Conservation (phyloP, 2,888 invertebrate species). For the Agrochola lychnidis region DNA sequence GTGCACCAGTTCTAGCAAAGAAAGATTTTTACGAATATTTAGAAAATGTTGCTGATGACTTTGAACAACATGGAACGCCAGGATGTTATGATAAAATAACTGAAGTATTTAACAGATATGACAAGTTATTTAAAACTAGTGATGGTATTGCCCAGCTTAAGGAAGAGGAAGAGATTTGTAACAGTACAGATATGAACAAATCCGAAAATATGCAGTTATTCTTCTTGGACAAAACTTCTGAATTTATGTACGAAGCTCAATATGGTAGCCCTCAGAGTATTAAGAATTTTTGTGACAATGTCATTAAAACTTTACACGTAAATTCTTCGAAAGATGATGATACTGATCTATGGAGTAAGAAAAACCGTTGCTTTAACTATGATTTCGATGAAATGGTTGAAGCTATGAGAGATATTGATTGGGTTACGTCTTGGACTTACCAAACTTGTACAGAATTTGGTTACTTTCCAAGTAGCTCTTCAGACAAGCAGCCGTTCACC, state of each 20-base stretch:
- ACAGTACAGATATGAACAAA: conserved; percentile 76
- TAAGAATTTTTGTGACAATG: conserved; percentile 73
- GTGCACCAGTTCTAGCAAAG: conserved; percentile 85
- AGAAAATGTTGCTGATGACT: conserved; percentile 82
- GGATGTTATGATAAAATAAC: conserved; percentile 77
- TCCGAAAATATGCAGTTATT: conserved; percentile 81
- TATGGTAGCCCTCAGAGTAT: conserved; percentile 77
- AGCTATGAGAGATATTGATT: conserved; percentile 69
- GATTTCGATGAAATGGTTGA: conserved; percentile 79
- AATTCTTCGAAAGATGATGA: conserved; percentile 65
- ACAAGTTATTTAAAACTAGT: conserved; percentile 73
- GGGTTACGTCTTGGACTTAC: conserved; percentile 91
- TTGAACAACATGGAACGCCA: conserved; percentile 78
- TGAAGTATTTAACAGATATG: conserved; percentile 76
- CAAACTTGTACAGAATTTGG: conserved; percentile 95
- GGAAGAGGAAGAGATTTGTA: conserved; percentile 82
- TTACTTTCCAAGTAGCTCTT: conserved; percentile 92
- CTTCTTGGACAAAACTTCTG: conserved; percentile 74
- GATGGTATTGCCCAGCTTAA: conserved; percentile 78
- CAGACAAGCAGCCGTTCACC: conserved; percentile 91
- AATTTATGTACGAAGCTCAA: conserved; percentile 79
- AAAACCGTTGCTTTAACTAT: conserved; percentile 74
- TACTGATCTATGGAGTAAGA: conserved; percentile 68
- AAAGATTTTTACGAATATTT: conserved; percentile 84
- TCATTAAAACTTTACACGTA: conserved; percentile 61